These are phyloP conservation scores for Lophotis ruficrista DNA, from an alignment of 2,113 vertebrate species.

Conservation along the genomic window DNA sequence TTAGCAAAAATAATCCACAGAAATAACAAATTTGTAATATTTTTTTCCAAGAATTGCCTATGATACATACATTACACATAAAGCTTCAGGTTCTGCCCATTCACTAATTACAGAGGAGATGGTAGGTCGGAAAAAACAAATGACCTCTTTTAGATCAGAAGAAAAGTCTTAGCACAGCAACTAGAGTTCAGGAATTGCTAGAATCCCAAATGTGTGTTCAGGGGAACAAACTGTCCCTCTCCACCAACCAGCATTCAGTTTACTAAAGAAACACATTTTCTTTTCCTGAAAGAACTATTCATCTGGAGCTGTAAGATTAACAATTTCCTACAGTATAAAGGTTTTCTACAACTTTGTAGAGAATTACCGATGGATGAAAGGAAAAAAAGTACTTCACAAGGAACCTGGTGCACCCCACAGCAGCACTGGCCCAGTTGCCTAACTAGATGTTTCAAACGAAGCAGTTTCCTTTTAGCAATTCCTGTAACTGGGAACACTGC, in stretches of 20 bases:
- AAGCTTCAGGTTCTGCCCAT: background rate
- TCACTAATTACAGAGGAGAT: background rate
- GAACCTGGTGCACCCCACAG: background rate
- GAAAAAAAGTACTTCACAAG: background rate
- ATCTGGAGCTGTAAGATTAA: background rate
- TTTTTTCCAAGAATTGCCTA: background rate
- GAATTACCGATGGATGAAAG: background rate
- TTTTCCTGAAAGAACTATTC: background rate
- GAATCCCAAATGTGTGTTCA: background rate
- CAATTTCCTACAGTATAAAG: background rate
- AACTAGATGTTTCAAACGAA: background rate
- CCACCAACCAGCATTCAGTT: fast-evolving
- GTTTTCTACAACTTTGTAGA: background rate
- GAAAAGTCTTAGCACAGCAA: background rate
- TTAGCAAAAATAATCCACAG: background rate
- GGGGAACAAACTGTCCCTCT: background rate
- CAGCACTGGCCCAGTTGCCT: background rate
- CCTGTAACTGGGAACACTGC: background rate
- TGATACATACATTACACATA: background rate
- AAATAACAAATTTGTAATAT: background rate
- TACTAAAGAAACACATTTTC: background rate
- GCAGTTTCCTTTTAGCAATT: background rate
- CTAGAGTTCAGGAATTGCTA: background rate
- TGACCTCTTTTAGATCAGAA: background rate
- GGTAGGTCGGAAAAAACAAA: background rate